Evolutionary conservation across 2,113 vertebrate genomes (phyloP), one percentile per base, ranked within the genome.

Genomic region (Mungos mungo): DNA sequence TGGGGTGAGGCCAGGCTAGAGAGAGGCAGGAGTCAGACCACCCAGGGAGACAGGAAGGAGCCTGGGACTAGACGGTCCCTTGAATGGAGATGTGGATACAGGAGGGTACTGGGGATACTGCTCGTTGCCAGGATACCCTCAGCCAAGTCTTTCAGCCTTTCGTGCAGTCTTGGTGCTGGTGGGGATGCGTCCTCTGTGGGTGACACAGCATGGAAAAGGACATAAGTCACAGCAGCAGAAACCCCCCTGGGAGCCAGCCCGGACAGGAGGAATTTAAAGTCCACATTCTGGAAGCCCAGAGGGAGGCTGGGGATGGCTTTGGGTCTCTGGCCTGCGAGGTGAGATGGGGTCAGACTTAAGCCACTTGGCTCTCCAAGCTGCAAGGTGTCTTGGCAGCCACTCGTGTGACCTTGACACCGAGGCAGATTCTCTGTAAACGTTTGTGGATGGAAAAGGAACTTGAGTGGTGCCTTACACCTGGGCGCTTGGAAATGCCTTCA

Each of bases 401-500:
- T 7, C 3, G 45, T 38, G 66, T 85, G 74, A 85, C 96, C 80
- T 90, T 72, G 93, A 74, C 57, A 27, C 69, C 12, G 31, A 96
- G 41, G 79, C 54, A 23, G 35, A 63, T 16, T 71, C 8, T 86
- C 63, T 33, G 27, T 50, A 65, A 76, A 47, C 79, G 69, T 80
- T 68, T 29, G 45, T 3, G 60, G 66, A 35, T 10, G 3, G 29
- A 54, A 79, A 41, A 68, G 74, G 47, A 84, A 33, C 45, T 19
- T 15, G 9, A 38, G 57, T 2, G 27, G n/a, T 60, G 21, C 14
- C 47, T 45, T 57, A 1, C 38, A 80, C 60, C 33, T 9, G 54
- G 21, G 33, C 65, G 45, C 76, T 76, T 57, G 81, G 96, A 66
- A 87, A 98, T 50, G 88, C 97, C 97, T 98, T 98, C 96, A 97